Conservation (phyloP, 2,797 vertebrate genomes). For the Gastrophryne carolinensis region DNA sequence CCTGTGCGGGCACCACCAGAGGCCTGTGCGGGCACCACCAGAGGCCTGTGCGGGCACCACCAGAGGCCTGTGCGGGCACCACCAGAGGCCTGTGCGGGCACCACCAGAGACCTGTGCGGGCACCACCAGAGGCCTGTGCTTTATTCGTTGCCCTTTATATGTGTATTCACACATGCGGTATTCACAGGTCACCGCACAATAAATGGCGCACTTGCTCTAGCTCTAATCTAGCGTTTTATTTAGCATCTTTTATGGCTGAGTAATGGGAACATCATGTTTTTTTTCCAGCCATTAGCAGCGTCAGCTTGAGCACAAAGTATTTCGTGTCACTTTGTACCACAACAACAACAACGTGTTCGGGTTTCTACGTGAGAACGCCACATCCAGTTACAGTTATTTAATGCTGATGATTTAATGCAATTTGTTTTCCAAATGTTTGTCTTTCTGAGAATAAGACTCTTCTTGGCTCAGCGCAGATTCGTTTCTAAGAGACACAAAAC, state of each 20-base stretch:
- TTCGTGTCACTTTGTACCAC: slow-evolving; percentile 1
- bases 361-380: slow-evolving; percentile 55
- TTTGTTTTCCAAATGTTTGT: slow-evolving; percentile 68
- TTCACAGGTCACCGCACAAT: too few relatives aligned
- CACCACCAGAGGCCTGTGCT: too few relatives aligned
- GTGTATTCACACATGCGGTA: too few relatives aligned
- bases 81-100: too few relatives aligned
- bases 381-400: slow-evolving; percentile 55
- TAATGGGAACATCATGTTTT: slow-evolving; percentile 1
- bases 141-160: too few relatives aligned
- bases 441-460: slow-evolving; percentile 64
- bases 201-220: not conserved
- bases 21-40: too few relatives aligned
- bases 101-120: too few relatives aligned
- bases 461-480: slow-evolving; percentile 67
- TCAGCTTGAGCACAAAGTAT: not conserved
- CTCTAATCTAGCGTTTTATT: not conserved
- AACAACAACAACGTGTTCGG: slow-evolving; percentile 36
- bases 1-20: too few relatives aligned
- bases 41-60: too few relatives aligned
- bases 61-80: too few relatives aligned
- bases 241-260: not conserved
- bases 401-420: slow-evolving; percentile 60
- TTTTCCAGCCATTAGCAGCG: slow-evolving; percentile 56
- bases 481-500: slow-evolving; percentile 75